Base-by-base conservation (phyloP, 2,888 invertebrate genomes). In the Pyrrhia umbra region DNA sequence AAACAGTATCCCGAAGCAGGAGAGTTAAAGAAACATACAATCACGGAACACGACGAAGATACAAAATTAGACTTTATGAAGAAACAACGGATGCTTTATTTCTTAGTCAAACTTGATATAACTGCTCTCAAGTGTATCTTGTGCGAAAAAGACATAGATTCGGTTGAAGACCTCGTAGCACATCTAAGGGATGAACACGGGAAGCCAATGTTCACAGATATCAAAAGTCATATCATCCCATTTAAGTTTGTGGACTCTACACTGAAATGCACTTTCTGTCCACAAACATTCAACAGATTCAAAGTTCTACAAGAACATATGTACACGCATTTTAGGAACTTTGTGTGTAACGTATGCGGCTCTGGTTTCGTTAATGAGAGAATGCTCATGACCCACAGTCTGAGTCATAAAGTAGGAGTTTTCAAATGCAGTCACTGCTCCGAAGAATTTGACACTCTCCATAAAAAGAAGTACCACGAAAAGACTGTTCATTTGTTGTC, bases 71-170 rank as follows among this genome's bases (percentile, higher is more conserved):
- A 66, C 6, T 89, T 86, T 30, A 84, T 87, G 81, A 78, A 79
- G 42, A 78, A 80, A 13, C 60, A 61, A 4, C 60, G 73, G 16
- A 61, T 86, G 37, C 61, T 72, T 2, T 55, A 72, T n/a, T 87
- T 81, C 40, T 73, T 84, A 13, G 84, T 88, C 1, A 89, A 89
- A 80, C 63, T 92, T 1, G 90, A 91, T 30, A 86, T 90, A n/a
- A 89, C 90, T 0, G 59, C 47, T 0, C 64, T 91, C 0, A 52
- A 50, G 9, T 78, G 78, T 37, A 57, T 30, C 6, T 45, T 81
- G 10, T 80, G 81, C 13, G 16, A 60, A 1, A 39, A 16, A 21
- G 30, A 42, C 8, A 25, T 81, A 4, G 54, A 65, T n/a, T 54
- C 65, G 4, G 9, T 80, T n/a, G 50, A 42, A 42, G 15, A 60